Percentiles rank a stretch among this genome's conserved stretches.
phyloP scores from a whole-genome alignment of 1,140 invertebrate genomes.

The Dinothrombium tinctorium region DNA sequence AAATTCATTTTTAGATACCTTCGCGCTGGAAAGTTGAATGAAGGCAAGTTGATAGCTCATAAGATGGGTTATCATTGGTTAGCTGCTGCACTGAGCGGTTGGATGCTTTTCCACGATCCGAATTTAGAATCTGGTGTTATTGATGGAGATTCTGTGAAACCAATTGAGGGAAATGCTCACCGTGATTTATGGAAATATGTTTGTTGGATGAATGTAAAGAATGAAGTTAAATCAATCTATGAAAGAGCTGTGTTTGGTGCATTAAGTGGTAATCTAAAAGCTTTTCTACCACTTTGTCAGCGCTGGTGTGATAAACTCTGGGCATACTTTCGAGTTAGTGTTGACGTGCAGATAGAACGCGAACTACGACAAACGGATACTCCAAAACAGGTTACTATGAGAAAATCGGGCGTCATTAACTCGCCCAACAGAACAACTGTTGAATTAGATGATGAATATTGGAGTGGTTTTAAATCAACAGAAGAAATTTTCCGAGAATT shows the following conservation, averaged over 20 bases:
- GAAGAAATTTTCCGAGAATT: conserved; percentile 9
- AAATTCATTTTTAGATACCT: conserved; percentile 45
- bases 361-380: conserved; percentile 30
- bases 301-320: conserved; percentile 74
- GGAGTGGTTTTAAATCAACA: conserved; percentile 36
- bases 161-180: conserved; percentile 53
- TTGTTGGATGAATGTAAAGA: conserved; percentile 37
- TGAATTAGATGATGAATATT: conserved; percentile 45
- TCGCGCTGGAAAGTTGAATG: conserved; percentile 54
- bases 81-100: conserved; percentile 66
- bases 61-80: conserved; percentile 68
- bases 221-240: conserved; percentile 19
- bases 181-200: conserved; percentile 72
- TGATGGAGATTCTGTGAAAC: conserved; percentile 20
- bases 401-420: background rate
- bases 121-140: conserved; percentile 32
- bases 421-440: conserved; percentile 18
- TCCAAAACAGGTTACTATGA: conserved; percentile 12
- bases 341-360: conserved; percentile 59
- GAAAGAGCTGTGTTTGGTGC: conserved; percentile 39
- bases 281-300: conserved; percentile 41
- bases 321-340: conserved; percentile 32
- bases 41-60: conserved; percentile 44
- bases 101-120: conserved; percentile 59
- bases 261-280: conserved; percentile 55